Evolutionary conservation across 23 tunicate genomes (phyloP).

Genomic region (Styela clava): DNA sequence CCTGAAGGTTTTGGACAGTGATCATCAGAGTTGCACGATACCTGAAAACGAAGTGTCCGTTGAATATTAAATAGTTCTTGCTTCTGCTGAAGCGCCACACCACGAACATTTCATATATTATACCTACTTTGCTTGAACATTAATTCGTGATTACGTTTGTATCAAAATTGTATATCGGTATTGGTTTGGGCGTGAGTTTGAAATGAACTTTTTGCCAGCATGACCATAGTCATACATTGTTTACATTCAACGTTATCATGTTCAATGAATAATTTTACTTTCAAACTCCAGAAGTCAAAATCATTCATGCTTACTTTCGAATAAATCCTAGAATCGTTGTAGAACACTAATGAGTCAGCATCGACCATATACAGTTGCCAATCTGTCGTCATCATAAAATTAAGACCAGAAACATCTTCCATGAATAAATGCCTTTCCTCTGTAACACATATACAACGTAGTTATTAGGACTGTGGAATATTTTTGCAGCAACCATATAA

Average conservation of each 20-base stretch:
- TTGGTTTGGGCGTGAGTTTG: no score
- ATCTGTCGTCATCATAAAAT: conserved; percentile 60
- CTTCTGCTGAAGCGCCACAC: background rate
- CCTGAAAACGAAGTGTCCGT: conserved; percentile 3
- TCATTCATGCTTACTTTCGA: conserved; percentile 18
- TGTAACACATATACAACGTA: no score
- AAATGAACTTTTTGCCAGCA: no score
- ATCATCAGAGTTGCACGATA: conserved; percentile 42
- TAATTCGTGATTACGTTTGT: no score
- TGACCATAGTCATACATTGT: no score
- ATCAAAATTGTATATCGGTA: no score
- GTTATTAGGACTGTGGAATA: background rate
- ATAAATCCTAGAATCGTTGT: conserved; percentile 63
- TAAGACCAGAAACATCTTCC: conserved; percentile 84
- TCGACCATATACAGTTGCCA: conserved; percentile 72
- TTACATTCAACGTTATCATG: no score
- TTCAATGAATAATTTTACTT: no score
- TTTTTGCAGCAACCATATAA: background rate
- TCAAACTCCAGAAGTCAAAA: no score
- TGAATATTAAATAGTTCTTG: background rate
- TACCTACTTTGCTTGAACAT: no score
- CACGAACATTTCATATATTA: background rate
- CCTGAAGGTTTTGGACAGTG: conserved; percentile 70
- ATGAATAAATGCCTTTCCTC: conserved; percentile 76
- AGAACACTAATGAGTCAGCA: conserved; percentile 82